Evolutionary conservation across 2,113 vertebrate species (phyloP), one percentile per base, ranked within the genome.

Genomic region (Salvelinus sp.): DNA sequence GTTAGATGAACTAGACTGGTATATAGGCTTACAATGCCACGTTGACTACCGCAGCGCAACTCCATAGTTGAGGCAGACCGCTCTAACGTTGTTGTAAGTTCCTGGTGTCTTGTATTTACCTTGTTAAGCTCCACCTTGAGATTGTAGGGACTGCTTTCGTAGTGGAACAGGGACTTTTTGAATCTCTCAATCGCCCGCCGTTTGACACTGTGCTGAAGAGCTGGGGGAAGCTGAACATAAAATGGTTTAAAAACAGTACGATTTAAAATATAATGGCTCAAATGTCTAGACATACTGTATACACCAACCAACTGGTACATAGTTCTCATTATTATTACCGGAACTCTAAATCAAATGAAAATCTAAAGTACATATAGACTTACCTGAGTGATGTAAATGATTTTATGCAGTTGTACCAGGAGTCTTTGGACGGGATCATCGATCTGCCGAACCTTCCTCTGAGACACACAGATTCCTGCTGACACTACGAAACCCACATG

Each of bases 71-170:
- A 73, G 72, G 5, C 38, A 28, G 14, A 30, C 38, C 9, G 38
- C 38, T 10, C 38, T 44, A 44, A 44, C 38, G 38, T 44, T 44
- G 38, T 0, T 44, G 38, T 44, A 44, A 44, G 38, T 10, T 44
- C 38, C 38, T 44, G 38, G 38, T 44, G 9, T 44, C 38, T 44
- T 71, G 72, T 58, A 74, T 82, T 60, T 47, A 97, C 92, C 93
- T 96, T 97, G 90, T 95, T 95, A 70, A 97, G 94, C 91, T 96
- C 95, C 82, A 88, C 90, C 82, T 97, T 98, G 84, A 98, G 88
- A 79, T 92, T 91, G 89, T 87, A 94, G 0, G 95, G 92, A 79
- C 94, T 94, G 38, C 94, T 98, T 69, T 93, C 93, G 18, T 84
- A 82, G 64, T 93, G 92, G 90, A 98, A 98, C 33, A 98, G 93